Evolutionary conservation across 2,113 vertebrate genomes (phyloP), one percentile per base, ranked within the genome.

Genomic region (Archocentrus centrarchus): DNA sequence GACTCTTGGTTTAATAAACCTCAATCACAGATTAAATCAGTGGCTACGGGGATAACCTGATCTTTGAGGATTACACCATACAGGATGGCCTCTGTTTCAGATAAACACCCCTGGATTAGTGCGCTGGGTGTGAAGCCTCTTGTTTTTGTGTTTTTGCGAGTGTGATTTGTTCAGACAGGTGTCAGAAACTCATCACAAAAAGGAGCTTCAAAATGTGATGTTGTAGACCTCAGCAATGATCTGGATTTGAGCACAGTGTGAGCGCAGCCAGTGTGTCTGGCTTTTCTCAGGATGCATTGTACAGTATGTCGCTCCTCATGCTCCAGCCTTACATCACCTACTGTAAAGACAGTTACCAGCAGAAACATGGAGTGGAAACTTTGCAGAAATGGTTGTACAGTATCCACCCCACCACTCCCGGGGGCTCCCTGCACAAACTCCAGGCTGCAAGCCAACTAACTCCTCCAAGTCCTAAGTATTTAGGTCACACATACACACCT

Each of bases 271-370:
- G 39, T 58, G 64, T 60, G 84, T 90, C 86, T 92, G 90, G 85
- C 75, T 88, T 85, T 84, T 62, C 78, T 90, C 85, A 59, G 53
- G 47, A 80, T 27, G 77, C 27, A 83, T 82, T 85, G 91, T 93
- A 86, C 86, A 88, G 91, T 87, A 87, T 92, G 92, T 89, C 87
- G 88, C 84, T 93, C 82, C 80, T 83, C 84, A 63, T 58, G 79
- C 85, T 77, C 79, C 59, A 41, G 82, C 86, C 87, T 93, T 91
- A 94, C 90, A 89, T 94, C 92, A 93, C 76, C 89, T 87, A 87
- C 86, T 90, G 89, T 83, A 88, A 88, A 91, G 88, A 82, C 85
- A 78, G 75, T 79, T 87, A 88, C 83, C 88, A 88, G 82, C 27
- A 86, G 84, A 92, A 89, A 90, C 75, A 81, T 60, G 20, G 87